A percentile compares a stretch with the other conserved stretches of the same genome.
Conservation (phyloP, 2,797 vertebrate genomes). For the Sebastes jordani region DNA sequence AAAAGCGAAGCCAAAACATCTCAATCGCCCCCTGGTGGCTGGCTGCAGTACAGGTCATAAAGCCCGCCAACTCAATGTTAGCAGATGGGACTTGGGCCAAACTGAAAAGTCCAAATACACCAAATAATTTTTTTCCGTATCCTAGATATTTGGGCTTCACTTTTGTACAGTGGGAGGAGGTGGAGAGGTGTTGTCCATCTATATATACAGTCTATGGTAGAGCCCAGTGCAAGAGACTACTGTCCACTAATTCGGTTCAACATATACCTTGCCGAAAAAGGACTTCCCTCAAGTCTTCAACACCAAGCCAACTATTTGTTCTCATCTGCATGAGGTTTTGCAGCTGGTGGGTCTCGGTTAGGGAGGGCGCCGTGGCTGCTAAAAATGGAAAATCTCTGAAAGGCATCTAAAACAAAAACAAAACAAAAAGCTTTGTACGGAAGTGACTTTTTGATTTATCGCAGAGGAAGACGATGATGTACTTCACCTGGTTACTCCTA, state of each 20-base stretch:
- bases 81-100: too few relatives aligned
- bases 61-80: fast-evolving
- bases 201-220: neutral
- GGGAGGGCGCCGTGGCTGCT: slow-evolving; percentile 6
- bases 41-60: too few relatives aligned
- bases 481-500: slow-evolving; percentile 40
- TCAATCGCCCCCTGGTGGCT: too few relatives aligned
- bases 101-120: too few relatives aligned
- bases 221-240: neutral
- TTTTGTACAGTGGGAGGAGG: too few relatives aligned
- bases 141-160: too few relatives aligned
- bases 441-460: slow-evolving; percentile 43
- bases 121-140: fast-evolving
- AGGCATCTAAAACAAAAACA: slow-evolving; percentile 16
- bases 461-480: slow-evolving; percentile 24
- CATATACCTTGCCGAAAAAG: slow-evolving; percentile 47
- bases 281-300: slow-evolving; percentile 11
- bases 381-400: slow-evolving; percentile 37
- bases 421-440: slow-evolving; percentile 13
- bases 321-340: slow-evolving; percentile 52
- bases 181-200: too few relatives aligned
- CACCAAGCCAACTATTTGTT: slow-evolving; percentile 46
- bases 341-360: slow-evolving; percentile 15
- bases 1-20: too few relatives aligned
- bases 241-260: neutral